A percentile compares a stretch with the other conserved stretches of the same genome.
Evolutionary conservation across 1,140 invertebrate genomes (phyloP).

Genomic region (Dolichoris vasculosae): DNA sequence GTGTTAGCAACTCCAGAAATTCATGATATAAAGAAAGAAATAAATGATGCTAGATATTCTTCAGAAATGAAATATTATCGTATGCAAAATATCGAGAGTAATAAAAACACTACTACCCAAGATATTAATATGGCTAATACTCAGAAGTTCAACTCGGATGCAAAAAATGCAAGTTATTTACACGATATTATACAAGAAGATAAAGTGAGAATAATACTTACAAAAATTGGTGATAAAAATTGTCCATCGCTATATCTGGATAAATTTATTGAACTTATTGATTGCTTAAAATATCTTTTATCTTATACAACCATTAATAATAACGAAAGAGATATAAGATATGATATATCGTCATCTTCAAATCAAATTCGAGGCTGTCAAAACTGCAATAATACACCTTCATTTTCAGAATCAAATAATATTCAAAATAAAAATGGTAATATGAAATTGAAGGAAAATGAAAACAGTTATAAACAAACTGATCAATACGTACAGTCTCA

Average conservation of each 20-base stretch:
- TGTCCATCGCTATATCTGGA: constrained; percentile 59
- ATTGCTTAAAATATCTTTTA: constrained; percentile 59
- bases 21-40: constrained; percentile 10
- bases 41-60: background rate
- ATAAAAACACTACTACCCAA: background rate
- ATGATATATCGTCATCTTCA: background rate
- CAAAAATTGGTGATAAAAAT: constrained; percentile 60
- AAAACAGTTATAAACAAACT: background rate
- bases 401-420: constrained; percentile 28
- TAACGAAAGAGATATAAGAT: constrained; percentile 23
- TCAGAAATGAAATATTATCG: constrained; percentile 9
- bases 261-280: constrained; percentile 60
- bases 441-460: constrained; percentile 12
- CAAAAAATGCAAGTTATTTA: constrained; percentile 49
- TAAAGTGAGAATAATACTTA: constrained; percentile 59
- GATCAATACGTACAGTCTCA: background rate
- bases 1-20: background rate
- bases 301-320: constrained; percentile 41
- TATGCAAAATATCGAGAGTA: background rate
- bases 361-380: constrained; percentile 16
- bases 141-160: constrained; percentile 16
- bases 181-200: constrained; percentile 58
- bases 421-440: constrained; percentile 37
- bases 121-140: background rate
- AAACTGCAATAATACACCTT: constrained; percentile 33